These are phyloP conservation scores for Danionella dracula DNA, from an alignment of 2,797 vertebrate genomes.

Conservation along the genomic window DNA sequence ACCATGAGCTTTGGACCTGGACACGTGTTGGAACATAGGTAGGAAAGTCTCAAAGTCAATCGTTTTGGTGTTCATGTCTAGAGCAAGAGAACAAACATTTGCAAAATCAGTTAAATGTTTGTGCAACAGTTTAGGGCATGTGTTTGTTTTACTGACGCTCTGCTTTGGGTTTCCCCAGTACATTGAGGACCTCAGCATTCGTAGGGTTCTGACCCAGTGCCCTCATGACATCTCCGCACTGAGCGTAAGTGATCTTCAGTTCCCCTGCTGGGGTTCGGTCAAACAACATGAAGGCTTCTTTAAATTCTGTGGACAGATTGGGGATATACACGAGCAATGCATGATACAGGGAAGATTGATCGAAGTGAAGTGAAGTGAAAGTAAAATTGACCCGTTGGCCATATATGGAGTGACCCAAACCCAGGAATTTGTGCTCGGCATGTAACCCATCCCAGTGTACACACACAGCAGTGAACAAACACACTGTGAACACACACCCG, in stretches of 20 bases:
- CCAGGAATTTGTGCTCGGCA: too few relatives aligned
- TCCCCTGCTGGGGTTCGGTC: conserved; percentile 68
- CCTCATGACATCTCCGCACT: conserved; percentile 79
- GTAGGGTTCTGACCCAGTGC: conserved; percentile 84
- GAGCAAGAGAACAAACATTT: neutral
- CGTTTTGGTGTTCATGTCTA: conserved; percentile 75
- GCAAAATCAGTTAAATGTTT: neutral
- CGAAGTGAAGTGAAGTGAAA: too few relatives aligned
- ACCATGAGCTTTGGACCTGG: conserved; percentile 74
- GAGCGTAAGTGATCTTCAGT: conserved; percentile 77
- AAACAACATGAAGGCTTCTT: conserved; percentile 82
- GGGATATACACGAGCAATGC: neutral
- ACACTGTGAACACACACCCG: too few relatives aligned
- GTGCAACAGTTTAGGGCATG: neutral
- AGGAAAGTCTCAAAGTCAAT: too few relatives aligned
- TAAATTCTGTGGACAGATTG: conserved; percentile 68
- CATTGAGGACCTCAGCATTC: conserved; percentile 74
- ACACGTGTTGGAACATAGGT: conserved; percentile 81
- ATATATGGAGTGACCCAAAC: too few relatives aligned
- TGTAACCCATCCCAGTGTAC: too few relatives aligned
- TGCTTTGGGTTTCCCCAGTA: conserved; percentile 77
- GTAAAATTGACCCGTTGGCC: too few relatives aligned
- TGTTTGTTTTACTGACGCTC: conserved; percentile 66
- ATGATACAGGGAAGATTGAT: neutral
- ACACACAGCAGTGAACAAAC: too few relatives aligned